phyloP scores from a whole-genome alignment of 2,888 invertebrate genomes.

The Auanema sp. region DNA sequence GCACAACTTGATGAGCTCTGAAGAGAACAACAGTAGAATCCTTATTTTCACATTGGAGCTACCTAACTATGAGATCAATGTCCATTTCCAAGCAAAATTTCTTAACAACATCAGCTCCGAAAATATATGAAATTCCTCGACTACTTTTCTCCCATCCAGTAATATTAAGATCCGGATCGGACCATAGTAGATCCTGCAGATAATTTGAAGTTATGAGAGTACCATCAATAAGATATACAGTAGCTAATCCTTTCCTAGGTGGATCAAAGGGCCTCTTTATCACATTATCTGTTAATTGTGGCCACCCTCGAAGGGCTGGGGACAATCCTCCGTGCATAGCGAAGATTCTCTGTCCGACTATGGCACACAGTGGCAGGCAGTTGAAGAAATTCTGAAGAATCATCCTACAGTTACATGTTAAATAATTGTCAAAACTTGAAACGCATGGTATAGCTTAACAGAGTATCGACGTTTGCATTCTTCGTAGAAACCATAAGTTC shows the following conservation, averaged over 20 bases:
- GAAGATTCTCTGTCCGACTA: conserved; percentile 42
- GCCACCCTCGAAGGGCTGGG: conserved; percentile 31
- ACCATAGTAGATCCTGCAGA: conserved; percentile 38
- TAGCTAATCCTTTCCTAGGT: conserved; percentile 31
- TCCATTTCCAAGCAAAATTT: conserved; percentile 43
- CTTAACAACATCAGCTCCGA: conserved; percentile 41
- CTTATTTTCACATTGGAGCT: conserved; percentile 24
- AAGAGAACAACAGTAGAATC: neutral
- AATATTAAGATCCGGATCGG: conserved; percentile 36
- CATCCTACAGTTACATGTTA: neutral
- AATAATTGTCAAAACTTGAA: conserved; percentile 35
- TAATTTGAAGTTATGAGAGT: too few relatives aligned
- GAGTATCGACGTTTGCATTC: conserved; percentile 48
- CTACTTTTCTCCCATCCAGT: conserved; percentile 41
- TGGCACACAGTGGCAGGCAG: conserved; percentile 36
- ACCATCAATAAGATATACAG: conserved; percentile 5
- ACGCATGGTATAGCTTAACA: conserved; percentile 33
- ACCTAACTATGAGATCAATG: conserved; percentile 43
- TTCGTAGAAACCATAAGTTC: conserved; percentile 52
- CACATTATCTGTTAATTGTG: conserved; percentile 24
- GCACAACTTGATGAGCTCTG: conserved; percentile 32
- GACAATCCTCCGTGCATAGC: conserved; percentile 46
- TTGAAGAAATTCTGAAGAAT: conserved; percentile 43
- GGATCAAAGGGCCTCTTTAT: conserved; percentile 43
- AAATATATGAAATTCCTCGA: conserved; percentile 41